A percentile compares a stretch with the other conserved stretches of the same genome.
These are phyloP conservation scores for Parascotia fuliginaria DNA, from an alignment of 2,888 invertebrate species.

Conservation along the genomic window DNA sequence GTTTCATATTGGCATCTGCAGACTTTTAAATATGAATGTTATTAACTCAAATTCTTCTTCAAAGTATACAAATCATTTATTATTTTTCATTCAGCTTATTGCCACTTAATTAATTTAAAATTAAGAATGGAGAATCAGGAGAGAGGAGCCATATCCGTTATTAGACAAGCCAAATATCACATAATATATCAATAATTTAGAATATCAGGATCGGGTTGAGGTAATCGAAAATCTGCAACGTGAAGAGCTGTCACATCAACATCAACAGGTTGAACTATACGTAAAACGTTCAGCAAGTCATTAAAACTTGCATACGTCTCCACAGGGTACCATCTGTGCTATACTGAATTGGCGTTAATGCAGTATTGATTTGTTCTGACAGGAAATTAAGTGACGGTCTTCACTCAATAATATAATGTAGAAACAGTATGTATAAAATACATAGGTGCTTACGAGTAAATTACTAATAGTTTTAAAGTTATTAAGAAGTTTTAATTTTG, in stretches of 20 bases:
- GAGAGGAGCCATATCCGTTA: no score
- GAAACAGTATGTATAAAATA: slow-evolving; percentile 1
- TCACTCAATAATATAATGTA: slow-evolving; percentile 9
- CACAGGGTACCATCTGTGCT: slow-evolving; percentile 26
- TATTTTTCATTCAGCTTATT: no score
- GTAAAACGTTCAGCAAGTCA: slow-evolving; percentile 20
- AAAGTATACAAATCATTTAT: no score
- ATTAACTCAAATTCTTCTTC: no score
- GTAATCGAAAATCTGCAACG: slow-evolving; percentile 40
- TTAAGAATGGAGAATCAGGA: no score
- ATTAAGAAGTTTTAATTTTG: no score
- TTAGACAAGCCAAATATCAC: background rate
- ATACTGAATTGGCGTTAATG: slow-evolving; percentile 9
- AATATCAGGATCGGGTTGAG: slow-evolving; percentile 36
- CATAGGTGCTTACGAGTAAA: no score
- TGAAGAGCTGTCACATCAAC: slow-evolving; percentile 37
- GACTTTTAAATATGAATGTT: no score
- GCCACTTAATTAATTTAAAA: no score
- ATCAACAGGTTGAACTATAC: slow-evolving; percentile 45
- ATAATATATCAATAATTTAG: slow-evolving; percentile 15
- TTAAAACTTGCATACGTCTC: slow-evolving; percentile 25
- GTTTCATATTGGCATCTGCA: no score
- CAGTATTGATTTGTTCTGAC: slow-evolving; percentile 8
- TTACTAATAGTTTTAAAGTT: no score
- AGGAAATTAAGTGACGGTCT: slow-evolving; percentile 12